Evolutionary conservation across 2,113 vertebrate species (phyloP), one percentile per base, ranked within the genome.

Genomic region (Paralichthys olivaceus): DNA sequence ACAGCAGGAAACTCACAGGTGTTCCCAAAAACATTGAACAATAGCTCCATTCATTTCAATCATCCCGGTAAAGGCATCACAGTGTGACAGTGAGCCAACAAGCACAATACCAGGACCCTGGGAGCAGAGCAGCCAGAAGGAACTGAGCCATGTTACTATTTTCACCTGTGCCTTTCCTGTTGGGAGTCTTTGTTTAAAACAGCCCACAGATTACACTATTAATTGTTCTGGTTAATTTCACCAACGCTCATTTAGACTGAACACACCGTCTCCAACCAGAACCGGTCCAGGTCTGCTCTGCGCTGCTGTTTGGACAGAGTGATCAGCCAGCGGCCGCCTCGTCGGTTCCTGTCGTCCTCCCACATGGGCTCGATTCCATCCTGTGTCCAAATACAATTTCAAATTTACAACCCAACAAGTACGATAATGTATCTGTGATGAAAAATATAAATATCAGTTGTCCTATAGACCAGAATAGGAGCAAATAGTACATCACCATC

Each of bases 321-420:
- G 86, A 99, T 98, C 77, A 99, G 92, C 97, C 97, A 99, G 89
- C 97, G 95, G 64, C 97, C 97, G 29, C 97, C 98, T 77, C 94
- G 91, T 70, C 97, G 96, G 87, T 99, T 99, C 78, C 95, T 94
- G 49, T 96, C 96, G 65, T 99, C 98, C 94, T 99, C 98, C 97
- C 98, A 99, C 98, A 99, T 99, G 49, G 97, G 98, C 59, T 99
- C 97, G 82, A 99, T 97, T 0, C 97, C 97, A 90, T 99, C 98
- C 98, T 99, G 87, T 20, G 28, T 6, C n/a, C 11, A 75, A 62
- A 86, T 1, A 64, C 2, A 72, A 9, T 3, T 71, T 51, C 56
- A 37, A 51, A 28, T n/a, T 65, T 8, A 55, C 4, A 19, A 61
- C 29, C 25, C 13, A 2, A 6, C 6, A 62, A 53, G 74, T 8